phyloP scores from a whole-genome alignment of 2,888 invertebrate species.

The Brenthis hecate region DNA sequence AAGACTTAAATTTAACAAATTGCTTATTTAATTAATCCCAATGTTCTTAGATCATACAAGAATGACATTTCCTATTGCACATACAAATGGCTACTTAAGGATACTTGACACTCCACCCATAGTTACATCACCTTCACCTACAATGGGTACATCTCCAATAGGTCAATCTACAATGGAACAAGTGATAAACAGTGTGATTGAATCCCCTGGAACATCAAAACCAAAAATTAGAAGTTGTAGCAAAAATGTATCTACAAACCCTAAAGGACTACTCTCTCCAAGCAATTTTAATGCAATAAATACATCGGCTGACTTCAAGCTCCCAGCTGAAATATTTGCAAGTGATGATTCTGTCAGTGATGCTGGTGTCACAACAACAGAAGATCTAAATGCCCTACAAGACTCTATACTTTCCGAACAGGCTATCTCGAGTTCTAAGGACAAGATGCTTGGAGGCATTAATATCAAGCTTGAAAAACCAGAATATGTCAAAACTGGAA shows the following conservation, averaged over 20 bases:
- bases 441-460: conserved; percentile 73
- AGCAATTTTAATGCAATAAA: conserved; percentile 63
- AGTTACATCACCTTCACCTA: conserved; percentile 59
- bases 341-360: conserved; percentile 77
- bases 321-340: conserved; percentile 79
- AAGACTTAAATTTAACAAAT: neutral
- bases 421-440: conserved; percentile 52
- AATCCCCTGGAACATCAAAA: conserved; percentile 56
- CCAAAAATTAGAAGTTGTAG: conserved; percentile 46
- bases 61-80: conserved; percentile 51
- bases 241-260: conserved; percentile 45
- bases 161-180: conserved; percentile 49
- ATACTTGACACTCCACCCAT: conserved; percentile 51
- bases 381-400: conserved; percentile 57
- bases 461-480: conserved; percentile 70
- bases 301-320: conserved; percentile 68
- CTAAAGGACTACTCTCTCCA: conserved; percentile 52
- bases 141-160: conserved; percentile 48
- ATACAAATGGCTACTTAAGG: conserved; percentile 47
- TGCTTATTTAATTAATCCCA: conserved; percentile 29
- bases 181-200: conserved; percentile 48
- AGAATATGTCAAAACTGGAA: conserved; percentile 45
- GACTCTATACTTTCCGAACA: conserved; percentile 52
- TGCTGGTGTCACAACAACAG: conserved; percentile 56
- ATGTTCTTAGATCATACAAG: conserved; percentile 54